These are phyloP conservation scores for Chloroceryle amazona DNA, from an alignment of 2,797 vertebrate species.

Conservation along the genomic window DNA sequence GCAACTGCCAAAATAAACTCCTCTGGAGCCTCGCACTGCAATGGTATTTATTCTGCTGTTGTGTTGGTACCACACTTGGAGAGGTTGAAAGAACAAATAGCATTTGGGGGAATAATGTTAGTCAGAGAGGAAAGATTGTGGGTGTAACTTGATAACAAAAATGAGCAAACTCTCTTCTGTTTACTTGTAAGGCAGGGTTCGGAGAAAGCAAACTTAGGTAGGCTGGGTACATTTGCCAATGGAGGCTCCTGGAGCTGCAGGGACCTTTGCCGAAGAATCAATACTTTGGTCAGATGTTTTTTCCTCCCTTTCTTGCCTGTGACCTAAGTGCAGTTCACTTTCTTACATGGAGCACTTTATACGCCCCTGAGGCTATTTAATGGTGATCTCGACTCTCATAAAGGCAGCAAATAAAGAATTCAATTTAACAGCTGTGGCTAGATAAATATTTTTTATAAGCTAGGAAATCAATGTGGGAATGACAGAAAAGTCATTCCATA, in stretches of 20 bases:
- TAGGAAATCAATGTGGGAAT: background rate
- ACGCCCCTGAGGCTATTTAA: background rate
- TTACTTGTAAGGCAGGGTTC: slow-evolving; percentile 79
- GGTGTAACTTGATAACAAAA: slow-evolving; percentile 59
- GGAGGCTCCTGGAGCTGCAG: slow-evolving; percentile 28
- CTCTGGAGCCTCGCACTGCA: rapidly evolving
- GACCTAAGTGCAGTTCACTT: background rate
- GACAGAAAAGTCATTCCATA: background rate
- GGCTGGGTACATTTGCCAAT: slow-evolving; percentile 16
- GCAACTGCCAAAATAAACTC: background rate
- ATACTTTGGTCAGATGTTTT: background rate
- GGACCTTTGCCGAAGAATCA: background rate
- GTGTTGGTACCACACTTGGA: background rate
- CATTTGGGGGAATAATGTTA: background rate
- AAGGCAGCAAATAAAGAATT: background rate
- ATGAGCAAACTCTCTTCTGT: slow-evolving; percentile 68
- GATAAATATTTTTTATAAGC: background rate
- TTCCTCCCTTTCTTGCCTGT: background rate
- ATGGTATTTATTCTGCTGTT: background rate
- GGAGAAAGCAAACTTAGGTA: background rate
- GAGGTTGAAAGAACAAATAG: background rate
- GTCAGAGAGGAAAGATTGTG: background rate
- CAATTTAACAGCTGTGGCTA: background rate
- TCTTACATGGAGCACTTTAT: rapidly evolving
- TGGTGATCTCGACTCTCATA: background rate